Conservation (phyloP, 2,113 vertebrate genomes). For the Macroglossus sobrinus region DNA sequence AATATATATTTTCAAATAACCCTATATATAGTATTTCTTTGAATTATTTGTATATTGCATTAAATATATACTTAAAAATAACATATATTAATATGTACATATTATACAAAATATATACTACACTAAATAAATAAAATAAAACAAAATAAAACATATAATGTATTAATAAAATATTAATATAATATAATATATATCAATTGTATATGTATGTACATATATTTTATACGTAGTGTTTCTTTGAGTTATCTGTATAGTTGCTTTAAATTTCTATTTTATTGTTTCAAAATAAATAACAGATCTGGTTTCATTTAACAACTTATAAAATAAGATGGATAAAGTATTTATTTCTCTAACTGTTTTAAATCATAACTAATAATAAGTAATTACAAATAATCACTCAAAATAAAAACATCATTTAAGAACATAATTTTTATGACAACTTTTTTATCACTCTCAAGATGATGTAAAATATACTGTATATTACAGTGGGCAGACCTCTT, state of each 20-base stretch:
- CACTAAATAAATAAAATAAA: background rate
- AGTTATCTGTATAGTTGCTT: background rate
- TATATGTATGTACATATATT: too few relatives aligned
- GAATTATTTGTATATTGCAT: background rate
- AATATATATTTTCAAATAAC: background rate
- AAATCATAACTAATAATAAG: constrained; percentile 57
- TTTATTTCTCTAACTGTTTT: constrained; percentile 38
- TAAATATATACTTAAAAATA: background rate
- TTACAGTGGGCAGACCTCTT: background rate
- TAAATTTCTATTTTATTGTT: background rate
- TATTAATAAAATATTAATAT: background rate
- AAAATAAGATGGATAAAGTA: constrained; percentile 34
- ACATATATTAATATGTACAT: background rate
- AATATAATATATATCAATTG: background rate
- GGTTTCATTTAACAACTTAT: constrained; percentile 11
- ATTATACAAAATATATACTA: background rate
- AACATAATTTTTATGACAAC: constrained; percentile 30
- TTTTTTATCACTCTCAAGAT: constrained; percentile 6
- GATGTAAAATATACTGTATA: background rate
- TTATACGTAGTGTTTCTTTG: background rate
- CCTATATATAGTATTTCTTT: background rate
- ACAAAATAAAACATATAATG: background rate
- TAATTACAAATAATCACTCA: constrained; percentile 63
- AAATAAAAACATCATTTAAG: constrained; percentile 52
- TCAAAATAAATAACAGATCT: constrained; percentile 21